Evolutionary conservation across 1,140 invertebrate species (phyloP).

Genomic region (Listronotus bonariensis): DNA sequence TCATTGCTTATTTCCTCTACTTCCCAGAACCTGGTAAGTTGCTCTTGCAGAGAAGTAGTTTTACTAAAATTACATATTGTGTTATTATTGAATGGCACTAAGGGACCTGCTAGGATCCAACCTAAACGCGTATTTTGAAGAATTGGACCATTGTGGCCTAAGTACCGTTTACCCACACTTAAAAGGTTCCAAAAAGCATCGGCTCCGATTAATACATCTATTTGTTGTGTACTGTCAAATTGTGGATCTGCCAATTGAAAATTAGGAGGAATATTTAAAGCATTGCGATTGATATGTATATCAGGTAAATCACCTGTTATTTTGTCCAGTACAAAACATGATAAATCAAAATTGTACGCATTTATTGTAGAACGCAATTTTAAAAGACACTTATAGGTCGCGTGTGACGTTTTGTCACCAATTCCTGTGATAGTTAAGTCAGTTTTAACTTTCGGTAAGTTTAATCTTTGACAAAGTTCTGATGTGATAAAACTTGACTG

Average conservation of each 20-base stretch:
- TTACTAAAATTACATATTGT: background rate
- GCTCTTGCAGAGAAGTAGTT: background rate
- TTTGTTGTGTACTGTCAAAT: conserved; percentile 30
- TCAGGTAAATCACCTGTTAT: conserved; percentile 21
- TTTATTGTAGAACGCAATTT: conserved; percentile 8
- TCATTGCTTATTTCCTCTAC: conserved; percentile 22
- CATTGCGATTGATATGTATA: background rate
- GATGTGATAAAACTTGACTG: conserved; percentile 19
- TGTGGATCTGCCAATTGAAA: conserved; percentile 40
- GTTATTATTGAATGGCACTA: background rate
- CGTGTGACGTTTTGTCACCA: background rate
- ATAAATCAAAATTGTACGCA: background rate
- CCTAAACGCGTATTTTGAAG: conserved; percentile 42
- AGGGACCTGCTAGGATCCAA: conserved; percentile 34
- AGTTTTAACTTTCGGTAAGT: background rate
- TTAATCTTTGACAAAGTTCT: conserved; percentile 6
- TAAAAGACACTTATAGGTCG: background rate
- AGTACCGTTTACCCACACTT: conserved; percentile 17
- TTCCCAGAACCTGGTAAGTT: conserved; percentile 33
- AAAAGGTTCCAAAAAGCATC: conserved; percentile 3
- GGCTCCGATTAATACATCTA: conserved; percentile 16
- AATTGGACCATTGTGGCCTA: conserved; percentile 7
- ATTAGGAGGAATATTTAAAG: conserved; percentile 25
- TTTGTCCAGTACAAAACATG: conserved; percentile 14
- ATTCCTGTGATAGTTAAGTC: background rate